These are phyloP conservation scores for Mongoloraphidia duomilia DNA, from an alignment of 2,888 invertebrate species.

Conservation along the genomic window DNA sequence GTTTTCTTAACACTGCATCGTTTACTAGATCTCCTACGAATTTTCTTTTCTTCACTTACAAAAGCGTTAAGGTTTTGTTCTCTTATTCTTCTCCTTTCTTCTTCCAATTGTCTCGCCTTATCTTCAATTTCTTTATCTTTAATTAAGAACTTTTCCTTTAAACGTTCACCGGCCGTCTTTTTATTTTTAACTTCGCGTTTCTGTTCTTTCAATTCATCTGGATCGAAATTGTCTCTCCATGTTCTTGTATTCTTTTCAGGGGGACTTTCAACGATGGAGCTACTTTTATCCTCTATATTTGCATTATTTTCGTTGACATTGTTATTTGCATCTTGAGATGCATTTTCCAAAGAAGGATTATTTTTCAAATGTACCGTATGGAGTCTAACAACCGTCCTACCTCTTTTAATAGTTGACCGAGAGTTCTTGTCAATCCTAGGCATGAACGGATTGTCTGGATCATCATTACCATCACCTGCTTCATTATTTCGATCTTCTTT, in stretches of 20 bases:
- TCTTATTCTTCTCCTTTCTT: slow-evolving; percentile 12
- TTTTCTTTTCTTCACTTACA: slow-evolving; percentile 23
- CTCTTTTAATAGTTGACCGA: slow-evolving; percentile 50
- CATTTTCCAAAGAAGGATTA: slow-evolving; percentile 18
- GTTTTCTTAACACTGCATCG: slow-evolving; percentile 27
- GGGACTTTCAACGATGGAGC: slow-evolving; percentile 27
- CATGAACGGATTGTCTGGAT: slow-evolving; percentile 25
- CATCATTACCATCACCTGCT: slow-evolving; percentile 5
- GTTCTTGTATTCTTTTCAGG: slow-evolving; percentile 14
- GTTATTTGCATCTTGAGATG: slow-evolving; percentile 15
- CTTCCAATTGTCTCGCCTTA: slow-evolving; percentile 16
- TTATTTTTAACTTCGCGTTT: slow-evolving; percentile 35
- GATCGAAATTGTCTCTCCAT: slow-evolving; percentile 48
- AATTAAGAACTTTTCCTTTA: slow-evolving; percentile 62
- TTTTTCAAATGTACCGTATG: slow-evolving; percentile 39
- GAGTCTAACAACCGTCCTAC: slow-evolving; percentile 58
- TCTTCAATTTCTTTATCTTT: slow-evolving; percentile 36
- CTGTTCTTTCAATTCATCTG: slow-evolving; percentile 39
- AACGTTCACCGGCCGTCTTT: slow-evolving; percentile 55
- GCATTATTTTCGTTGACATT: slow-evolving; percentile 10
- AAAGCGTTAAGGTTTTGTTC: slow-evolving; percentile 13
- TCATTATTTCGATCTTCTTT: neutral
- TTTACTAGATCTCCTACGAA: slow-evolving; percentile 22
- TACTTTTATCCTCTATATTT: slow-evolving; percentile 25
- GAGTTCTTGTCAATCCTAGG: slow-evolving; percentile 34